Conservation (phyloP, 64 coral and sea anemone species). For the Montipora foliosa region DNA sequence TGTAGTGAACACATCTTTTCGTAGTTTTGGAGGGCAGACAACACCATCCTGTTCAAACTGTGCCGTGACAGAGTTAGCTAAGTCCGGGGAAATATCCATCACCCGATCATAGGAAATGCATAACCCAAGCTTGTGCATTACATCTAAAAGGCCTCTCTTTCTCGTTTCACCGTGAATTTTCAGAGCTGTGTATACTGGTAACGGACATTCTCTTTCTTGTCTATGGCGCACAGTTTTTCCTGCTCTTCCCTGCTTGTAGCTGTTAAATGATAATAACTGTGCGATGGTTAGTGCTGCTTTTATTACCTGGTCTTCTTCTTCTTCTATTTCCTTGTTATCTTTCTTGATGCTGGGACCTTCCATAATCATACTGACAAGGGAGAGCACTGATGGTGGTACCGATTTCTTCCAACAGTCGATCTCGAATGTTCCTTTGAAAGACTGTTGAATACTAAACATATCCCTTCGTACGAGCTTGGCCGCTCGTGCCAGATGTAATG, state of each 20-base stretch:
- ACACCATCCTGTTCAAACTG: constrained; percentile 65
- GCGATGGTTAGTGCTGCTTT: background rate
- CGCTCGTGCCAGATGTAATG: constrained; percentile 31
- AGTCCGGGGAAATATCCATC: constrained; percentile 55
- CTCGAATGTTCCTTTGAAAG: constrained; percentile 56
- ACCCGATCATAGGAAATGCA: constrained; percentile 77
- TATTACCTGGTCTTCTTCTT: constrained; percentile 8
- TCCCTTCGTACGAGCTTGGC: constrained; percentile 42
- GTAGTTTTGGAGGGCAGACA: constrained; percentile 67
- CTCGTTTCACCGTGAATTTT: constrained; percentile 80
- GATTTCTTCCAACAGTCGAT: constrained; percentile 38
- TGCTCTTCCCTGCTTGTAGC: background rate
- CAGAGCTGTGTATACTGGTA: constrained; percentile 44
- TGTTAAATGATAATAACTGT: constrained; percentile 26
- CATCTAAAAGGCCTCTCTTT: constrained; percentile 48
- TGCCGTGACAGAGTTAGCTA: constrained; percentile 49
- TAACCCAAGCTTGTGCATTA: constrained; percentile 57
- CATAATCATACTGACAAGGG: constrained; percentile 36
- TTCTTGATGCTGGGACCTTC: constrained; percentile 21
- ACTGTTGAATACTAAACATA: constrained; percentile 35
- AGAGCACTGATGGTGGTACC: constrained; percentile 12
- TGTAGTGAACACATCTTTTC: constrained; percentile 64
- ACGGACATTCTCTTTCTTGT: constrained; percentile 11
- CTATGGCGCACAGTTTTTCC: constrained; percentile 9
- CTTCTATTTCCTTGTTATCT: background rate